These are phyloP conservation scores for Podarcis raffonei DNA, from an alignment of 2,113 vertebrate genomes.

Conservation along the genomic window DNA sequence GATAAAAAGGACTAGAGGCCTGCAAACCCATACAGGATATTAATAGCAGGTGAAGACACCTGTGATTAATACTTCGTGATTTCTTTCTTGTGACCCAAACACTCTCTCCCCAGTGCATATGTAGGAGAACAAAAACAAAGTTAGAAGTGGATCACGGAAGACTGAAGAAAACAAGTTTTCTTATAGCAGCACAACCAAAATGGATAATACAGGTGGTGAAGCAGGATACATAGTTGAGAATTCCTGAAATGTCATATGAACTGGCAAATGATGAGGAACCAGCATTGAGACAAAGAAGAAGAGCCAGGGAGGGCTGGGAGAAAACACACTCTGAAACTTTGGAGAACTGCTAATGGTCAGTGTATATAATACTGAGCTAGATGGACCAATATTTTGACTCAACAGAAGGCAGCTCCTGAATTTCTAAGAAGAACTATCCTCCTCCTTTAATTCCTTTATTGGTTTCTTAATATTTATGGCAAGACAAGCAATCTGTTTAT, in stretches of 20 bases:
- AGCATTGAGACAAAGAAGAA: not conserved
- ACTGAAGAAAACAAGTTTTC: not conserved
- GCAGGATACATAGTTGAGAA: not conserved
- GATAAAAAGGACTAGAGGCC: constrained; percentile 8
- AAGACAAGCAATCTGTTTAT: not conserved
- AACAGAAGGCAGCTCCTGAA: too few relatives aligned
- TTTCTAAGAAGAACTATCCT: not conserved
- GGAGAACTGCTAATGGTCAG: too few relatives aligned
- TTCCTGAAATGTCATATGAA: not conserved
- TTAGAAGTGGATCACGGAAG: not conserved
- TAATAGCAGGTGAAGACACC: constrained; percentile 25
- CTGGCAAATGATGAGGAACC: not conserved
- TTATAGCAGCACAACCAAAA: not conserved
- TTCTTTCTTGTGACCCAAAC: not conserved
- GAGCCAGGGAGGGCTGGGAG: not conserved
- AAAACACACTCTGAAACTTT: too few relatives aligned
- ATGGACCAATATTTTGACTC: too few relatives aligned
- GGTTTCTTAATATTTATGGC: not conserved
- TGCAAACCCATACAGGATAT: constrained; percentile 26
- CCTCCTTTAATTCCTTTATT: not conserved
- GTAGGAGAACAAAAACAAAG: not conserved
- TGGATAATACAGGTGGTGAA: not conserved
- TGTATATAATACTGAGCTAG: too few relatives aligned
- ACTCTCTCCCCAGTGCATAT: not conserved
- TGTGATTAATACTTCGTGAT: constrained; percentile 17